Evolutionary conservation across 2,797 vertebrate genomes (phyloP), one percentile per base, ranked within the genome.

Genomic region (Betta splendens): DNA sequence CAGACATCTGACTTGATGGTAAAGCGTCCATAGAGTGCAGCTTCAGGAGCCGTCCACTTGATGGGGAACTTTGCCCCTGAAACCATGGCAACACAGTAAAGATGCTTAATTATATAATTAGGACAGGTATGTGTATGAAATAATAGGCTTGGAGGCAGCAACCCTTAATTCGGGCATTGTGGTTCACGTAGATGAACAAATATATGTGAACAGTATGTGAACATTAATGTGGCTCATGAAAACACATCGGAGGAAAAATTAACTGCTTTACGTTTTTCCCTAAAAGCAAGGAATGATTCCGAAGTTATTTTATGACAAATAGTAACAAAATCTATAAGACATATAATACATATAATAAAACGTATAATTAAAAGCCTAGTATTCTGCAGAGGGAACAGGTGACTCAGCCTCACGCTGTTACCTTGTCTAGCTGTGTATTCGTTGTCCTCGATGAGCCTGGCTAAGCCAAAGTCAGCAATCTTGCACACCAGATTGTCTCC

Each of bases 1-100:
- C 97, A 99, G 26, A 99, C 95, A 0, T 98, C 97, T 0, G 96
- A 98, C 83, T 99, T 99, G 89, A 99, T 96, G 87, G 95, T 97
- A 80, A 99, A 99, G 81, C 85, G 95, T 63, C 96, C 94, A 5
- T 92, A 98, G 25, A 98, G 92, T 0, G 97, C 97, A 0, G 97
- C 97, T 85, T 98, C 97, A 0, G 97, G 97, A 23, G 97, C 96
- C 0, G 97, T 98, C 97, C 97, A 98, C 85, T 98, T 98, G 87
- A 98, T 98, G 45, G 97, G 97, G 71, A 98, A 99, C 89, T 99
- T 99, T 44, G 96, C 93, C 47, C 97, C 97, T 99, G 89, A 73
- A 87, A 77, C 74, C 73, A 86, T 79, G 72, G 83, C 59, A 87
- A 87, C 88, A 77, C 56, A 67, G 71, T 23, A 32, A 63, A 72